Percentiles rank a stretch among this genome's conserved stretches.
phyloP scores from a whole-genome alignment of 1,140 invertebrate genomes.

The Grapholita molesta region DNA sequence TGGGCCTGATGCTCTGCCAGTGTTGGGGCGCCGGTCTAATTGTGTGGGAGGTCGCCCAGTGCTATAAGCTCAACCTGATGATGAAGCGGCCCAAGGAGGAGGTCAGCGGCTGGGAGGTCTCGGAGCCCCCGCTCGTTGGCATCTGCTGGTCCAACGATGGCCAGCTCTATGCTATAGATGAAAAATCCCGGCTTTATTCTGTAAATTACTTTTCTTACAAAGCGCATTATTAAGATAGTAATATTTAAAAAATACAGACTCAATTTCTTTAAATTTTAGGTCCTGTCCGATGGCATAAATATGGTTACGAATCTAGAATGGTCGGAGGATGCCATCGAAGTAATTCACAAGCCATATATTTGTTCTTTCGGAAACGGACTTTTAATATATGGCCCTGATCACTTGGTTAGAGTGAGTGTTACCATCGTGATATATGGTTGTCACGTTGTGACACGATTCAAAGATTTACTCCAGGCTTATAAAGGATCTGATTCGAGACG shows the following conservation, averaged over 20 bases:
- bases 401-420: slow-evolving; percentile 47
- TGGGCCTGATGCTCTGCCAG: slow-evolving; percentile 54
- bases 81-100: slow-evolving; percentile 49
- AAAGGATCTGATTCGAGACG: no score
- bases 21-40: slow-evolving; percentile 61
- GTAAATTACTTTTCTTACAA: slow-evolving; percentile 35
- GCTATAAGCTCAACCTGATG: slow-evolving; percentile 59
- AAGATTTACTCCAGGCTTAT: no score
- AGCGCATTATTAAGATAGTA: neutral
- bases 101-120: slow-evolving; percentile 47
- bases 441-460: no score
- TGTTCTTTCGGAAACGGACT: slow-evolving; percentile 60
- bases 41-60: slow-evolving; percentile 71
- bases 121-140: slow-evolving; percentile 46
- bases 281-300: slow-evolving; percentile 63
- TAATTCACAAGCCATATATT: slow-evolving; percentile 42
- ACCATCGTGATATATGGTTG: neutral
- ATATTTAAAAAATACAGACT: neutral
- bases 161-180: slow-evolving; percentile 62
- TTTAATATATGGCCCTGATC: slow-evolving; percentile 67
- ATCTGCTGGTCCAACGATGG: slow-evolving; percentile 66
- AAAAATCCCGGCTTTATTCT: slow-evolving; percentile 53
- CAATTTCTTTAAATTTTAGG: slow-evolving; percentile 31
- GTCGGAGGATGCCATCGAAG: slow-evolving; percentile 47
- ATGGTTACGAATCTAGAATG: slow-evolving; percentile 62